Evolutionary conservation across 2,113 vertebrate species (phyloP), one percentile per base, ranked within the genome.

Genomic region (Ctenomys sociabilis): DNA sequence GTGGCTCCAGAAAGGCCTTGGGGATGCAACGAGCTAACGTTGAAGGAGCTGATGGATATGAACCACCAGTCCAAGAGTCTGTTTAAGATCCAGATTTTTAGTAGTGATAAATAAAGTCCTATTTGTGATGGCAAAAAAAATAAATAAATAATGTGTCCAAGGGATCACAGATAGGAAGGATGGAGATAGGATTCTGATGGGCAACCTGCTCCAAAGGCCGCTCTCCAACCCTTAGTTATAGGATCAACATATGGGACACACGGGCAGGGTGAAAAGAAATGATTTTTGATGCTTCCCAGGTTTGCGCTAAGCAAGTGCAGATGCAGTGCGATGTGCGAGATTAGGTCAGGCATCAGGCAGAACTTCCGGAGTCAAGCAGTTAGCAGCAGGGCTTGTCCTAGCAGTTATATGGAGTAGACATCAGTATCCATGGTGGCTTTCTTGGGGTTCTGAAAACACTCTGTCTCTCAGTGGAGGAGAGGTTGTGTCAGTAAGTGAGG

Each of bases 291-390:
- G 40, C 11, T 94, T 85, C 37, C 61, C 54, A 66, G 52, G 70
- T 59, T 64, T 75, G 68, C 8, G 64, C 75, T 77, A 40, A 81
- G 85, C 19, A 37, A 85, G 54, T 77, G 16, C 12, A 89, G 43
- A 64, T 14, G 16, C 72, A 26, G 10, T 43, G 28, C 6, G 57
- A 37, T 35, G 72, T 84, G 54, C 3, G 1, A 40, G 70, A 59
- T 68, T 77, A 78, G 5, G 17, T n/a, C 64, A 93, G 66, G 32
- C 22, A 54, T 40, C 72, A 94, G 40, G 68, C 14, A 78, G 59
- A 95, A 89, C 63, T 72, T 81, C 9, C 28, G 32, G 19, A 43
- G 92, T 89, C 64, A 52, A 92, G 90, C 64, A 78, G 40, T 68
- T 37, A 43, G 64, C 7, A 52, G 49, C 49, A 85, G 77, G 30